Evolutionary conservation across 2,888 invertebrate species (phyloP).

Genomic region (Poecilus cupreus): DNA sequence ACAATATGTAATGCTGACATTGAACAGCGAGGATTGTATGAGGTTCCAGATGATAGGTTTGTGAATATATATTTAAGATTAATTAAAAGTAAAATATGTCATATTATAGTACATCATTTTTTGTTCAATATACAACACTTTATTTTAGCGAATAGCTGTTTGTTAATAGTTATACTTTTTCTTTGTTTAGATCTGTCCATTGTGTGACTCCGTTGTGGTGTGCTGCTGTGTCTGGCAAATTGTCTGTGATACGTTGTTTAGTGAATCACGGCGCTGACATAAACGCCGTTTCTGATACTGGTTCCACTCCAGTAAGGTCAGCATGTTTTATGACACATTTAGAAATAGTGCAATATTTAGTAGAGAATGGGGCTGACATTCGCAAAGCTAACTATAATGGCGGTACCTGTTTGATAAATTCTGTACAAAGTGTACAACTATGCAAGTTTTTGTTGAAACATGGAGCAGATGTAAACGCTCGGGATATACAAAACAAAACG

Average conservation of each 20-base stretch:
- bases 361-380: slow-evolving; percentile 88
- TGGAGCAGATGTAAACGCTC: slow-evolving; percentile 90
- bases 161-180: neutral
- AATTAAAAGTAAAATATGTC: no score
- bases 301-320: slow-evolving; percentile 91
- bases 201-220: slow-evolving; percentile 93
- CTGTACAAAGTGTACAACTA: slow-evolving; percentile 89
- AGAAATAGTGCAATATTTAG: slow-evolving; percentile 85
- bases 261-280: slow-evolving; percentile 87
- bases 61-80: neutral
- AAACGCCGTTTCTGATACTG: slow-evolving; percentile 91
- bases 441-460: slow-evolving; percentile 86
- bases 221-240: slow-evolving; percentile 90
- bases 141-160: no score
- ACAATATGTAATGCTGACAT: slow-evolving; percentile 88
- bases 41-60: slow-evolving; percentile 86
- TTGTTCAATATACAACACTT: no score
- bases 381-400: slow-evolving; percentile 91
- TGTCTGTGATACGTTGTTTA: slow-evolving; percentile 85
- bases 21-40: slow-evolving; percentile 90
- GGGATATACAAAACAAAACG: slow-evolving; percentile 92
- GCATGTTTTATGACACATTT: slow-evolving; percentile 95
- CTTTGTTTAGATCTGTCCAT: slow-evolving; percentile 78
- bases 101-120: no score
- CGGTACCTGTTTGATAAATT: slow-evolving; percentile 94